Conservation (phyloP, 92 coral and sea anemone genomes). For the Actinostola sp. region DNA sequence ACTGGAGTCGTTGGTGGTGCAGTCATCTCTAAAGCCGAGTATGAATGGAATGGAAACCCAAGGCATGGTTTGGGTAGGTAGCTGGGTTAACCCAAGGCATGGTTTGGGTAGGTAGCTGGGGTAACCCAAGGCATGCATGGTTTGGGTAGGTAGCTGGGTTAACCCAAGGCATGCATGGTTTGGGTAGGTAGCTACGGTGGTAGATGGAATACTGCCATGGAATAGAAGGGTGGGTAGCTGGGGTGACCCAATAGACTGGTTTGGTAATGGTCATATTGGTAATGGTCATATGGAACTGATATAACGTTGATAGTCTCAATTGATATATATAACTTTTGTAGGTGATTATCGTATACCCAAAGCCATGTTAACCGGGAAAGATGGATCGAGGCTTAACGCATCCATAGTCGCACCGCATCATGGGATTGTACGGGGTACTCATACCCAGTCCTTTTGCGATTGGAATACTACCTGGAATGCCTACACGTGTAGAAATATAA, state of each 20-base stretch:
- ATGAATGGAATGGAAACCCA: conserved; percentile 90
- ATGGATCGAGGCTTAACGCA: conserved; percentile 75
- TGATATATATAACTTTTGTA: conserved; percentile 10
- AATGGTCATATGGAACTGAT: too few species aligned
- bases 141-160: conserved; percentile 70
- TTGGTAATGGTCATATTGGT: not conserved
- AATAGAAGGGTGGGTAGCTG: too few species aligned
- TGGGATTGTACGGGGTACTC: conserved; percentile 86
- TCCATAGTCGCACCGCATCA: conserved; percentile 78
- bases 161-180: too few species aligned
- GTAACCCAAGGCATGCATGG: conserved; percentile 84
- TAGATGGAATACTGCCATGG: too few species aligned
- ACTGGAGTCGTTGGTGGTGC: conserved; percentile 76
- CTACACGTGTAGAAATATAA: conserved; percentile 69
- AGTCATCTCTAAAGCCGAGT: conserved; percentile 82
- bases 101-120: conserved; percentile 82
- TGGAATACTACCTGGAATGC: conserved; percentile 89
- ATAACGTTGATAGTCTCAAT: too few species aligned
- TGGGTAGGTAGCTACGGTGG: too few species aligned
- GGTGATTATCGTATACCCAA: conserved; percentile 89
- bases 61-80: conserved; percentile 76
- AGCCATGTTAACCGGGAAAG: conserved; percentile 65
- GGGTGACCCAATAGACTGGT: not conserved
- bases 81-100: conserved; percentile 73
- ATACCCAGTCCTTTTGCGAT: conserved; percentile 51